Percentiles rank a stretch among this genome's conserved stretches.
phyloP scores from a whole-genome alignment of 2,797 vertebrate species.

The Choloepus didactylus region DNA sequence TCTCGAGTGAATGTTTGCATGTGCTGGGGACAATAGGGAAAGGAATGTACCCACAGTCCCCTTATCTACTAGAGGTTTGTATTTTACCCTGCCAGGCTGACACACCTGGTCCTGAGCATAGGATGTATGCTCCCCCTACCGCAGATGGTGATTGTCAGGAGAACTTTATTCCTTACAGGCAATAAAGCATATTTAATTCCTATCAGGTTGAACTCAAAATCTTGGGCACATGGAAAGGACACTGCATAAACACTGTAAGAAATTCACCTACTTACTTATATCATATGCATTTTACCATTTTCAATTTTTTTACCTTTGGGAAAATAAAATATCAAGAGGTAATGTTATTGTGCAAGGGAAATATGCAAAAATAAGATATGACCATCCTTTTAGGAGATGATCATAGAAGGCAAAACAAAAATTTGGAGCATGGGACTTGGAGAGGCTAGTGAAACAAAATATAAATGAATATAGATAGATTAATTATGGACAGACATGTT shows the following conservation, averaged over 20 bases:
- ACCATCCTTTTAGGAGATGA: neutral
- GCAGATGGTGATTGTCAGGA: neutral
- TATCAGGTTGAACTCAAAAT: constrained; percentile 50
- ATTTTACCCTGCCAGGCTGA: too few relatives aligned
- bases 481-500: constrained; percentile 49
- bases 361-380: neutral
- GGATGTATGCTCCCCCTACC: too few relatives aligned
- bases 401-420: constrained; percentile 37
- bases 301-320: neutral
- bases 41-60: too few relatives aligned
- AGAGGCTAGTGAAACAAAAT: constrained; percentile 33
- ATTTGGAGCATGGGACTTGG: neutral
- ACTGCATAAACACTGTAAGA: neutral
- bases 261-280: neutral
- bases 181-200: constrained; percentile 61
- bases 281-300: constrained; percentile 28
- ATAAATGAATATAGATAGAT: constrained; percentile 18
- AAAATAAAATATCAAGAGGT: constrained; percentile 35
- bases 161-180: constrained; percentile 38
- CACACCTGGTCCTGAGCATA: too few relatives aligned
- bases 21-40: too few relatives aligned
- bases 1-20: too few relatives aligned
- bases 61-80: too few relatives aligned
- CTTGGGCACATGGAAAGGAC: neutral
- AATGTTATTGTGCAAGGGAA: constrained; percentile 19